Evolutionary conservation across 2,888 invertebrate species (phyloP).

Genomic region (Drosophila pegasa): DNA sequence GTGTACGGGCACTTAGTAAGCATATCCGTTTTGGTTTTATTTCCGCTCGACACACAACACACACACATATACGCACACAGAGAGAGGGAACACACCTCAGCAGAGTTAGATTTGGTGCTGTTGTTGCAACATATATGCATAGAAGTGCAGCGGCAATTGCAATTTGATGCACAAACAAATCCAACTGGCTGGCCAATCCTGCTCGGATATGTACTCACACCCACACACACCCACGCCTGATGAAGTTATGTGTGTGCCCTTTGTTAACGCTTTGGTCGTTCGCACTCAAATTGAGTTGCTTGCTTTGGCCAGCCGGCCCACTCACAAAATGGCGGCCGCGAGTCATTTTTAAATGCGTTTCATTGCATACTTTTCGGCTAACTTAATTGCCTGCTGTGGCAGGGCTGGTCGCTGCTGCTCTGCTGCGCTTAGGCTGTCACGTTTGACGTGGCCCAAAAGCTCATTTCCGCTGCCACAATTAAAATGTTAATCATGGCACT

Average conservation of each 20-base stretch:
- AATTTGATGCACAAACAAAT: slow-evolving; percentile 77
- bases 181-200: slow-evolving; percentile 46
- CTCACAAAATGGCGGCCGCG: slow-evolving; percentile 48
- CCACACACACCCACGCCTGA: slow-evolving; percentile 5
- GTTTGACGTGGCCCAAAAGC: slow-evolving; percentile 59
- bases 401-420: too few species aligned
- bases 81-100: slow-evolving; percentile 12
- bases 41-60: slow-evolving; percentile 58
- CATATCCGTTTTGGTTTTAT: slow-evolving; percentile 79
- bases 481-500: slow-evolving; percentile 69
- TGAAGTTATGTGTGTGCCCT: slow-evolving; percentile 23
- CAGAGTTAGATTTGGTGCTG: slow-evolving; percentile 25
- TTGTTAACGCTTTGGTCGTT: slow-evolving; percentile 50
- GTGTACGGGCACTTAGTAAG: slow-evolving; percentile 74
- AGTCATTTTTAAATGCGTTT: slow-evolving; percentile 48
- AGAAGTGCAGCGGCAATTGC: slow-evolving; percentile 64
- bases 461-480: slow-evolving; percentile 74
- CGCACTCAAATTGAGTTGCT: slow-evolving; percentile 60
- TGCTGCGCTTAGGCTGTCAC: slow-evolving; percentile 40
- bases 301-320: slow-evolving; percentile 19
- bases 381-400: slow-evolving; percentile 52
- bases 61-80: slow-evolving; percentile 12
- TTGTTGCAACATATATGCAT: slow-evolving; percentile 43
- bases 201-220: slow-evolving; percentile 15
- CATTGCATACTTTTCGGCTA: slow-evolving; percentile 36